Conservation (phyloP, 2,113 vertebrate genomes). For the Pelecanoides urinatrix region DNA sequence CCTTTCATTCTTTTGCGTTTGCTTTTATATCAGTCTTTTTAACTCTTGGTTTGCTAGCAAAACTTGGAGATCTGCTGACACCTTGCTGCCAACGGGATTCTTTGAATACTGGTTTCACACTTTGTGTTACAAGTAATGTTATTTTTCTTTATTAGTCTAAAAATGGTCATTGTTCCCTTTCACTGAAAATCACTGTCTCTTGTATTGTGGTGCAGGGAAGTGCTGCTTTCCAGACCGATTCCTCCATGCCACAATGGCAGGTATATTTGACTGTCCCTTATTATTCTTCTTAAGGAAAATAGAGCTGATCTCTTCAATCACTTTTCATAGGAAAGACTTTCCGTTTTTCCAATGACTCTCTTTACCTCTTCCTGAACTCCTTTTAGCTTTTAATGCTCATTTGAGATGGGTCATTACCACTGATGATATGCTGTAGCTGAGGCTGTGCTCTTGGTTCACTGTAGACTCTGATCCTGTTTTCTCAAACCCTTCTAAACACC, state of each 20-base stretch:
- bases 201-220: not conserved
- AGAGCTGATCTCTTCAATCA: not conserved
- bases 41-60: not conserved
- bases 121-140: not conserved
- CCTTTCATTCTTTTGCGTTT: not conserved
- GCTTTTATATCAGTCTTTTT: not conserved
- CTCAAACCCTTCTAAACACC: not conserved
- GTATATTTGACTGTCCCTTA: not conserved
- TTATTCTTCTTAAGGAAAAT: not conserved
- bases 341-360: not conserved
- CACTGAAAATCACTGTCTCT: not conserved
- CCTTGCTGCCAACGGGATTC: not conserved
- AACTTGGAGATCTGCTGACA: not conserved
- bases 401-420: not conserved
- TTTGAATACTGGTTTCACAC: not conserved
- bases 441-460: not conserved
- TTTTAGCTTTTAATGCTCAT: not conserved
- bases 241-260: not conserved
- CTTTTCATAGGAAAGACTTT: not conserved
- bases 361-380: not conserved
- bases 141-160: not conserved
- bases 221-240: not conserved
- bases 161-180: not conserved
- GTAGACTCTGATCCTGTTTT: not conserved
- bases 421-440: not conserved